Evolutionary conservation across 2,888 invertebrate genomes (phyloP), one percentile per base, ranked within the genome.

Genomic region (Idaea biselata): DNA sequence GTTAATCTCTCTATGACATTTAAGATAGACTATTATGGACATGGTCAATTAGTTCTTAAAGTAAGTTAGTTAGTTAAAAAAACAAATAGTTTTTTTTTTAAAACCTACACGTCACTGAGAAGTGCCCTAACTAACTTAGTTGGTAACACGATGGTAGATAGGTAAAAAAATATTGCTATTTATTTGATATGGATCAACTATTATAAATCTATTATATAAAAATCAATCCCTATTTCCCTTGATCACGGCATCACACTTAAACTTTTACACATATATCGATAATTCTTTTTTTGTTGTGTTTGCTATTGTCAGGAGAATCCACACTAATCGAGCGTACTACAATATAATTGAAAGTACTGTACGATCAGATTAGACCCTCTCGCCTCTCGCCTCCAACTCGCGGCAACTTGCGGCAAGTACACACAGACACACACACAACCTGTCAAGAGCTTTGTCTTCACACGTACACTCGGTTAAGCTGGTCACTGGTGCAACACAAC

Each of bases 271-370:
- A n/a, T n/a, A n/a, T n/a, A n/a, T n/a, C n/a, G n/a, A n/a, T n/a
- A n/a, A n/a, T n/a, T n/a, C n/a, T n/a, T n/a, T n/a, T n/a, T n/a
- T n/a, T n/a, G n/a, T n/a, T n/a, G n/a, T n/a, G n/a, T n/a, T n/a
- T 32, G n/a, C n/a, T 53, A 55, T 25, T 25, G 17, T 59, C 44
- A n/a, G 44, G 6, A 8, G 11, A 6, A 44, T 44, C 44, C 44
- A 14, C 44, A 44, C 11, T 14, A 44, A 44, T 44, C 11, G 44
- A 44, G 3, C 44, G 25, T 25, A 25, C 25, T 25, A 44, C 44
- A 44, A 44, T 44, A 44, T 83, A 82, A 84, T 83, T 83, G 83
- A 83, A 82, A 80, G 75, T 78, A 80, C 79, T 78, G 77, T 80
- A 75, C 76, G 80, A 84, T 84, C 86, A 84, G 86, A 86, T 84